Base-by-base conservation (phyloP, 2,888 invertebrate species). In the Lapara coniferarum region DNA sequence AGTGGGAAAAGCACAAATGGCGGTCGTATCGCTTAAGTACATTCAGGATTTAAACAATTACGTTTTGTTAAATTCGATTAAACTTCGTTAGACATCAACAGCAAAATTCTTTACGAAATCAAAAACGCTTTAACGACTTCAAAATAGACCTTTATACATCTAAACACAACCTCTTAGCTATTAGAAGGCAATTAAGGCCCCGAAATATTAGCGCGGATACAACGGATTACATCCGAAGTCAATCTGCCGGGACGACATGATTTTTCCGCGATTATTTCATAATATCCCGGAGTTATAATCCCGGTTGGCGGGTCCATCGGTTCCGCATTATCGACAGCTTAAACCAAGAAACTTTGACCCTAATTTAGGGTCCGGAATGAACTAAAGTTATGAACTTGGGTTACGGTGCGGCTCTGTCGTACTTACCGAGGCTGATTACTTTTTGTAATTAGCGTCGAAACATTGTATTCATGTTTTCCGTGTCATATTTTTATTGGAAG, bases 261-360 rank as follows among this genome's bases (percentile, higher is more conserved):
- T 63, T 69, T 69, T 53, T 63, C 59, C 53, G 44, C 53, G 59
- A 69, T 69, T 53, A 69, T 69, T 63, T 59, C 59, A 53, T 63
- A 63, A 69, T 69, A 63, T 53, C 46, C 44, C 16, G 30, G 57
- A 66, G 70, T 72, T 72, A 72, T 75, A 74, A 74, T 76, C 73
- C 71, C 58, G 57, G 66, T 72, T 70, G 70, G 69, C 71, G 69
- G 71, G 73, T 75, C 72, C 75, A 74, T 75, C 75, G 72, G 66
- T 74, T 73, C 71, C 70, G 58, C 69, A 74, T 77, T 74, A 77
- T 74, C 74, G 70, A 30, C 68, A 69, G 68, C 68, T 69, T 69
- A 69, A 63, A 25, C 44, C 44, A 53, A 69, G 53, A 69, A 69
- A 69, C 68, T 69, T 69, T 63, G 63, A 53, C 63, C 46, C 68